Evolutionary conservation across 2,888 invertebrate species (phyloP).

Genomic region (Xanthia icteritia): DNA sequence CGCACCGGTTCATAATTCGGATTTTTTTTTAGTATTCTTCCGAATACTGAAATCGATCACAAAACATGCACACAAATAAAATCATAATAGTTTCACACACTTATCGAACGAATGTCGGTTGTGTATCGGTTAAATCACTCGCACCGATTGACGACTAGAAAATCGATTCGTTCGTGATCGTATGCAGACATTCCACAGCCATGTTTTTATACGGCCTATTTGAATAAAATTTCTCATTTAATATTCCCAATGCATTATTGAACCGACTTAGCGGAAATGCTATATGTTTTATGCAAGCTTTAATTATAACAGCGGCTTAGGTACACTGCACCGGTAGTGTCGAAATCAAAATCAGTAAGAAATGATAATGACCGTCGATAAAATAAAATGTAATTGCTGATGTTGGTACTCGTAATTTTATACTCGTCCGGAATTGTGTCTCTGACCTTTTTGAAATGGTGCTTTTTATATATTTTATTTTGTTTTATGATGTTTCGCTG

Average conservation of each 20-base stretch:
- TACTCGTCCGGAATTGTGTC: constrained; percentile 56
- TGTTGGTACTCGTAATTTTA: constrained; percentile 56
- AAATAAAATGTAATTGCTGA: constrained; percentile 63
- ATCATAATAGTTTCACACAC: constrained; percentile 70
- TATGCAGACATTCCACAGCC: constrained; percentile 67
- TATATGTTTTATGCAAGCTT: constrained; percentile 62
- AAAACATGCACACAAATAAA: constrained; percentile 63
- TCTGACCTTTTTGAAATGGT: constrained; percentile 62
- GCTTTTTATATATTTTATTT: constrained; percentile 27
- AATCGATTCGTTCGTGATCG: constrained; percentile 84
- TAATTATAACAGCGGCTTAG: constrained; percentile 49
- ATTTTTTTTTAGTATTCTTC: not conserved
- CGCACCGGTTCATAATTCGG: not conserved
- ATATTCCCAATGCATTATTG: constrained; percentile 66
- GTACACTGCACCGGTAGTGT: constrained; percentile 51
- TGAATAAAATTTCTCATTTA: constrained; percentile 69
- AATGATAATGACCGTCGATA: constrained; percentile 49
- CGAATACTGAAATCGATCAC: constrained; percentile 33
- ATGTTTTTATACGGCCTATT: constrained; percentile 66
- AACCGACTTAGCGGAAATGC: constrained; percentile 66
- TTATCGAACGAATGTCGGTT: constrained; percentile 74
- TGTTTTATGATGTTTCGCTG: constrained; percentile 13
- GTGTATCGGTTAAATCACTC: constrained; percentile 85
- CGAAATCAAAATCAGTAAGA: constrained; percentile 56
- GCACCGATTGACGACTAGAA: constrained; percentile 81